A percentile compares a stretch with the other conserved stretches of the same genome.
Conservation (phyloP, 2,113 vertebrate genomes). For the Oenanthe oenanthe region DNA sequence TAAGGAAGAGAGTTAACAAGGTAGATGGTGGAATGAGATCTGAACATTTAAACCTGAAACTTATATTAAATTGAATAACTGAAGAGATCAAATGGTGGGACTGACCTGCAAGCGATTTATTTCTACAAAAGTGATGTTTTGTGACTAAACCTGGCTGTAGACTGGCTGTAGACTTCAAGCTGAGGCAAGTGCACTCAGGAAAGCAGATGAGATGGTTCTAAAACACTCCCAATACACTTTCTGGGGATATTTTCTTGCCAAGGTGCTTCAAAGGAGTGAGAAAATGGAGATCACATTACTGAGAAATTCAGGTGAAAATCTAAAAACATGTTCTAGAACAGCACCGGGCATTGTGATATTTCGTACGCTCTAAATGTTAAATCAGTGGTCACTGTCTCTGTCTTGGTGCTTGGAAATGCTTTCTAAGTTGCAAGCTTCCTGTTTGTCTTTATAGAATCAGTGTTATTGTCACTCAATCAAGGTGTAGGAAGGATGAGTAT, state of each 20-base stretch:
- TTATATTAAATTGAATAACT: background rate
- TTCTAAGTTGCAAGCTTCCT: background rate
- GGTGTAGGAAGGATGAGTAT: background rate
- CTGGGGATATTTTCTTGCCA: constrained; percentile 54
- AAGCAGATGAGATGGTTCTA: background rate
- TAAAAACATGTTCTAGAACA: background rate
- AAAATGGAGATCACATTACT: background rate
- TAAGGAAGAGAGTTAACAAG: background rate
- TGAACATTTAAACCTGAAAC: background rate
- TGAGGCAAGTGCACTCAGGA: background rate
- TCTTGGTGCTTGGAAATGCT: background rate
- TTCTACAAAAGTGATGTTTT: background rate
- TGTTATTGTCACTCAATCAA: background rate
- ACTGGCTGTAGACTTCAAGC: background rate
- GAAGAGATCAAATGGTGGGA: background rate
- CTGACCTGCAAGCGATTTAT: background rate
- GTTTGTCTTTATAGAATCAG: constrained; percentile 16
- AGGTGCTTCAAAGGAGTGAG: constrained; percentile 12
- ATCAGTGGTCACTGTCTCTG: background rate
- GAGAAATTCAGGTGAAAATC: background rate
- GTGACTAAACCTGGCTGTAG: background rate
- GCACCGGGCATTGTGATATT: background rate
- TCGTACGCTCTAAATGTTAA: background rate
- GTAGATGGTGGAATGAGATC: background rate
- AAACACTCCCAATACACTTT: constrained; percentile 9